A percentile compares a stretch with the other conserved stretches of the same genome.
These are phyloP conservation scores for Tretioscincus oriximinensis DNA, from an alignment of 2,113 vertebrate species.

Conservation along the genomic window DNA sequence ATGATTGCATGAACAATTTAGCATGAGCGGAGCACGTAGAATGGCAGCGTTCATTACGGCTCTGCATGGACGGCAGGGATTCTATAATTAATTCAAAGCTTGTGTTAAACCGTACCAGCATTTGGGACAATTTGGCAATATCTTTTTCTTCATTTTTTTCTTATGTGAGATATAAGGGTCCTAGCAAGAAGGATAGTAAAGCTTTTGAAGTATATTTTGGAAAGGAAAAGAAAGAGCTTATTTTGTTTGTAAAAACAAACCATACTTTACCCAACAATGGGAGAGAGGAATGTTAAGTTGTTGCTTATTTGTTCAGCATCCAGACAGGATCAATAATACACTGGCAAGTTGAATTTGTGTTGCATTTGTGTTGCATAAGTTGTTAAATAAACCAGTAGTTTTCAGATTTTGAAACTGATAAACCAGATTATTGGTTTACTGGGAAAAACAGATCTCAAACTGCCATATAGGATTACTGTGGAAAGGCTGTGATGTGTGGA, in stretches of 20 bases:
- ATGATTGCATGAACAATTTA: slow-evolving; percentile 47
- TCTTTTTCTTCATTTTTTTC: neutral
- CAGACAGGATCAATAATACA: too few species aligned
- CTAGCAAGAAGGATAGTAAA: neutral
- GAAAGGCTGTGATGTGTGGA: too few species aligned
- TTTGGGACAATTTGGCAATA: slow-evolving; percentile 50
- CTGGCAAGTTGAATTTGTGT: too few species aligned
- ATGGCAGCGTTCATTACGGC: slow-evolving; percentile 59
- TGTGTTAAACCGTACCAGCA: slow-evolving; percentile 35
- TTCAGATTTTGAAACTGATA: too few species aligned
- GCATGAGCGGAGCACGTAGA: slow-evolving; percentile 51
- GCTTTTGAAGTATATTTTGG: neutral
- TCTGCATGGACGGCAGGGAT: slow-evolving; percentile 54
- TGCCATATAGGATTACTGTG: too few species aligned
- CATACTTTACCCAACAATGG: neutral
- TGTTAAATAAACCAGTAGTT: too few species aligned
- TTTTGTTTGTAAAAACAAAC: neutral
- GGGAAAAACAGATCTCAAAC: too few species aligned
- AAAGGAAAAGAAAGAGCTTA: neutral
- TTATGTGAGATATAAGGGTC: neutral
- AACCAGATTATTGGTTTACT: too few species aligned
- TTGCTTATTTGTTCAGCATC: too few species aligned
- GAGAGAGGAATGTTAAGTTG: too few species aligned
- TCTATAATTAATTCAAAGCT: slow-evolving; percentile 59
- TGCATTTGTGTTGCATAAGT: too few species aligned